Conservation (phyloP, 2,888 invertebrate genomes). For the Plemyria rubiginata region DNA sequence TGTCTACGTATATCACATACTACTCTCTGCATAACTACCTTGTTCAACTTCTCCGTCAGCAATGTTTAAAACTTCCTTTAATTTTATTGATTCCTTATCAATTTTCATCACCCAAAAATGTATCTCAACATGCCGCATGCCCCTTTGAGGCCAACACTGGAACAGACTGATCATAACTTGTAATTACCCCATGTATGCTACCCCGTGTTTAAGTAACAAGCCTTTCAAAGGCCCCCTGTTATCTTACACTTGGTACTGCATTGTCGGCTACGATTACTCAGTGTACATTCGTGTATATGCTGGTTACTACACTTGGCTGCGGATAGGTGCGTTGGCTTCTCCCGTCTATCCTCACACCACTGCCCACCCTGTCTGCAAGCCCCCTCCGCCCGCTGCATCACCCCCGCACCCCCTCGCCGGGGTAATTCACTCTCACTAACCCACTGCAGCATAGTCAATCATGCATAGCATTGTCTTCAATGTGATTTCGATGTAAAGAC, state of each 20-base stretch:
- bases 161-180: background rate
- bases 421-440: conserved; percentile 85
- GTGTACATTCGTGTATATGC: conserved; percentile 41
- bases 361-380: conserved; percentile 71
- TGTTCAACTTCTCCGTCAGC: too few relatives aligned
- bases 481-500: conserved; percentile 50
- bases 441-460: conserved; percentile 82
- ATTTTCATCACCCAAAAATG: too few relatives aligned
- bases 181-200: too few relatives aligned
- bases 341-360: conserved; percentile 82
- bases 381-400: conserved; percentile 51
- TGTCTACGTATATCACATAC: too few relatives aligned
- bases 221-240: conserved; percentile 29
- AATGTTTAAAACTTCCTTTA: too few relatives aligned
- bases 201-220: conserved; percentile 3
- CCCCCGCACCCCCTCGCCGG: conserved; percentile 49
- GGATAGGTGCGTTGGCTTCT: conserved; percentile 79
- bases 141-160: too few relatives aligned
- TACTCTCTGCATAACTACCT: too few relatives aligned
- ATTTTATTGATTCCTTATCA: too few relatives aligned
- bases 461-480: conserved; percentile 74
- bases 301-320: conserved; percentile 61
- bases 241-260: conserved; percentile 54
- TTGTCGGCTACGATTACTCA: conserved; percentile 62
- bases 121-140: too few relatives aligned